A percentile compares a stretch with the other conserved stretches of the same genome.
Evolutionary conservation across 2,113 vertebrate genomes (phyloP).

Genomic region (Corythaeola cristata): DNA sequence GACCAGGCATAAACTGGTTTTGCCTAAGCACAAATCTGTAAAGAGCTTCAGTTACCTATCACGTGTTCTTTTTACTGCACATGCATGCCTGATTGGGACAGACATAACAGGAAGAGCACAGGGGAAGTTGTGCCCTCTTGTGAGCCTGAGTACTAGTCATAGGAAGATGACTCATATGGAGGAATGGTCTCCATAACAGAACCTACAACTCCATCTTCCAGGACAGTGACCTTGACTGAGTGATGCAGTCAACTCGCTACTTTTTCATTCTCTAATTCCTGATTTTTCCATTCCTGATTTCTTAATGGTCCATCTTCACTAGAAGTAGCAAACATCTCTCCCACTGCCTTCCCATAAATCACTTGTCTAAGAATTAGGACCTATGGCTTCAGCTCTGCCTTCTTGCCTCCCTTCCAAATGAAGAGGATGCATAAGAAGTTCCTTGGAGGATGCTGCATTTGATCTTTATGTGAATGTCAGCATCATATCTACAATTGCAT

Average conservation of each 20-base stretch:
- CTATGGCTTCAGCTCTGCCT: neutral
- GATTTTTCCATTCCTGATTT: neutral
- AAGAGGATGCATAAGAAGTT: neutral
- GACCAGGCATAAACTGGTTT: neutral
- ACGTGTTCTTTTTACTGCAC: neutral
- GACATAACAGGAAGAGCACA: neutral
- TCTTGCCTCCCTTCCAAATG: neutral
- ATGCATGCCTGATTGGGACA: neutral
- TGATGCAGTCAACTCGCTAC: neutral
- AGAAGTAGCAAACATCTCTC: neutral
- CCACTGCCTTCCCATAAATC: neutral
- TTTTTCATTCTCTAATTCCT: neutral
- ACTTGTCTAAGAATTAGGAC: neutral
- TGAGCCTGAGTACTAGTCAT: neutral
- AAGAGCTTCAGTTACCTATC: neutral
- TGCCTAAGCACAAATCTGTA: neutral
- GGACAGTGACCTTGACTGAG: neutral
- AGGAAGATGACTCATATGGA: neutral
- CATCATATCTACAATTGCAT: neutral
- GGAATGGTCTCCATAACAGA: accelerated
- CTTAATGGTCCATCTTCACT: neutral
- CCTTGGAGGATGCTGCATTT: neutral
- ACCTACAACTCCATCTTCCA: neutral
- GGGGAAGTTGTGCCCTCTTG: neutral
- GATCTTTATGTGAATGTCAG: neutral